Base-by-base conservation (phyloP, 1,140 invertebrate genomes). In the Meloidogyne floridensis region DNA sequence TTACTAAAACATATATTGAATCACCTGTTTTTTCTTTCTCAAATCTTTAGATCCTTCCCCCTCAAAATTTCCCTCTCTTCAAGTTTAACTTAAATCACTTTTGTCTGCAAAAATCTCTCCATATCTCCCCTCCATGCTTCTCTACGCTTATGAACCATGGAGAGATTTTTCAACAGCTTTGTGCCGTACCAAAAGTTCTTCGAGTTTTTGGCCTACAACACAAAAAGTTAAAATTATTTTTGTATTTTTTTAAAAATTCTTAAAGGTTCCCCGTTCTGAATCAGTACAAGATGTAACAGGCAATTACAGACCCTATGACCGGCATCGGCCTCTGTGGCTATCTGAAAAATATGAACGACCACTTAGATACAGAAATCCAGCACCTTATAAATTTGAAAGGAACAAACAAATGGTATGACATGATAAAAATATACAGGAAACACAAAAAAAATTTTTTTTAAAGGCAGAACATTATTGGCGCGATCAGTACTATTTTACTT, bases 271-370 rank as follows among this genome's bases (percentile, higher is more conserved):
- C 65, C 77, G 77, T 20, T 79, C 77, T 47, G 77, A 79, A 47
- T 71, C 77, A 5, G 53, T 72, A 18, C 54, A 18, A 47, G 77
- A 79, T 71, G 65, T 79, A 53, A 79, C 77, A 69, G 77, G 77
- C 18, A 71, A 79, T 51, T 79, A 71, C 9, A 69, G 77, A 53
- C 77, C 77, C 6, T 71, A 54, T 69, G 69, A 77, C n/a, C 65
- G 77, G 0, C 54, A 69, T 72, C 65, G 77, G 6, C 77, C 77
- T 47, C 20, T 71, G 1, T 79, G 77, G 77, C 65, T 79, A n/a
- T 79, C 77, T 71, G 42, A 79, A 20, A 69, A 69, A 15, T 79
- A 79, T 51, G 53, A 53, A 54, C 72, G 18, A n/a, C 54, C 43
- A 32, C 77, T 51, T 71, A 15, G 13, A 9, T 54, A 65, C n/a